Base-by-base conservation (phyloP, 1,140 invertebrate genomes). In the Globodera rostochiensis region DNA sequence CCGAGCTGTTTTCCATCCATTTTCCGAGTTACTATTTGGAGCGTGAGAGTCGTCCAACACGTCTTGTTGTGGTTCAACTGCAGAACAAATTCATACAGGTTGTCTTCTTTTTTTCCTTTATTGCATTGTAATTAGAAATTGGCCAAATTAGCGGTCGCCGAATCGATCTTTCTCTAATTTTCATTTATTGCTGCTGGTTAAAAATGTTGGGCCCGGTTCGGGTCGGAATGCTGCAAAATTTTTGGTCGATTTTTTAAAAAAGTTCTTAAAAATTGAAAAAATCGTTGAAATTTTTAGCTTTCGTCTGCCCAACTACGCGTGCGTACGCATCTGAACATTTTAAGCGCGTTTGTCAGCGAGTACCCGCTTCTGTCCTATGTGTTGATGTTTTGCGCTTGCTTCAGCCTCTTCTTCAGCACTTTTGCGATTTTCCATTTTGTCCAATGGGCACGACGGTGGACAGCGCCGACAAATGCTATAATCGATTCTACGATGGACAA, bases 11-110 rank as follows among this genome's bases (percentile, higher is more conserved):
- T 8, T 77, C 36, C 11, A 73, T 85, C 15, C 57, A 84, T 19
- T 86, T 85, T 47, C 79, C 84, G 4, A 74, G 73, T 57, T 66
- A 71, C n/a, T 80, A 84, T 69, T 49, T 80, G 45, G 82, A 84
- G 49, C 83, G 77, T 13, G 74, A 74, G 1, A 67, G 66, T 0
- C 70, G 60, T 45, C 25, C 64, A 4, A 83, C 82, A 15, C 53
- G 75, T n/a, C 60, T n/a, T 46, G 69, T 83, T 45, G 57, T 78
- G 60, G 73, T 83, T 1, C 82, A 83, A 57, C 46, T 83, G 45
- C 82, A 83, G 49, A 83, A 83, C 25, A 83, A 84, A 73, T 83
- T 76, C 74, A 83, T 83, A n/a, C 83, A 84, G 82, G 82, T 83
- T 25, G 7, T 8, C 36, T 45, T 8, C 57, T 1, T 45, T 70